Base-by-base conservation (phyloP, 1,140 invertebrate genomes). In the Heterodera schachtii region DNA sequence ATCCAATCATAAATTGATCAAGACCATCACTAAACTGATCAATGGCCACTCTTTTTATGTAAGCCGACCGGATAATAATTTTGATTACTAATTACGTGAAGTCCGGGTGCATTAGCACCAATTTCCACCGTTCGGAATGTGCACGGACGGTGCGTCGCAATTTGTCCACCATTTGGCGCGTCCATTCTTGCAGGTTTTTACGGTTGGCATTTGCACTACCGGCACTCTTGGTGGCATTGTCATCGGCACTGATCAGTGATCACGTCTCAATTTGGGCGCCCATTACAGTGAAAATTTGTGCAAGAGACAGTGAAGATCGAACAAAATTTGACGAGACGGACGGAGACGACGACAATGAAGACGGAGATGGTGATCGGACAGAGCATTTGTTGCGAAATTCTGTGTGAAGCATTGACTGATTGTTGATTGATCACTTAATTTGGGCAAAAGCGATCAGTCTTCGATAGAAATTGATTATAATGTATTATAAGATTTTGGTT, bases 21-120 rank as follows among this genome's bases (percentile, higher is more conserved):
- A 1, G 31, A 31, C 31, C 31, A 31, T 31, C 31, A 31, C 31
- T 31, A 31, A 31, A 31, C 31, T 31, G 31, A 31, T 31, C 31
- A 31, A 31, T 31, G 31, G 31, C 31, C 31, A 31, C 31, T 31
- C 31, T 31, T 31, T 31, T 31, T 1, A 31, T 31, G 31, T 31
- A 31, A 31, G 31, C 31, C 31, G 31, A 52, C 0, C 2, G 11
- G n/a, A n/a, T n/a, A n/a, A n/a, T n/a, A n/a, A n/a, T n/a, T n/a
- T n/a, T 52, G 49, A 11, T 31, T 11, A 52, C 6, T 19, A 69
- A 8, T 69, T 7, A 71, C 69, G 19, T 71, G 69, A 41, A 71
- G 41, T 71, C 69, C 69, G 69, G 69, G 69, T 46, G 69, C 69
- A 41, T 46, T 5, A 71, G 69, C 8, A 71, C 2, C 69, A 71